A percentile compares a stretch with the other conserved stretches of the same genome.
Conservation (phyloP, 1,140 invertebrate species). For the Drosophila ambigua region DNA sequence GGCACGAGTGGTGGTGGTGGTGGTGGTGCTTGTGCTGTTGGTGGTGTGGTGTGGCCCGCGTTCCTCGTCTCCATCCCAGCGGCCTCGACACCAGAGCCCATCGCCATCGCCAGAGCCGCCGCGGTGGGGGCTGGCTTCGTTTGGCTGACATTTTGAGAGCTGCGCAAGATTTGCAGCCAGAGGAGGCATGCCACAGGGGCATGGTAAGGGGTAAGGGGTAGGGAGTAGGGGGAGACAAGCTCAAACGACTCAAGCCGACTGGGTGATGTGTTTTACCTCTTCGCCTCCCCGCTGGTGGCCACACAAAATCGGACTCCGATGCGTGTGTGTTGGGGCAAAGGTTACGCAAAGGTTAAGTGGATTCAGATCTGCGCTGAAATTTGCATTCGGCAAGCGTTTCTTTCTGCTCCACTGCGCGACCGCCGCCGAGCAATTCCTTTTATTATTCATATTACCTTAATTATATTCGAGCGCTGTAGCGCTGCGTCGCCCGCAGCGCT, state of each 20-base stretch:
- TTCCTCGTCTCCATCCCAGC: conserved; percentile 27
- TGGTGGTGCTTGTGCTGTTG: too few relatives aligned
- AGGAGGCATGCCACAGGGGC: conserved; percentile 23
- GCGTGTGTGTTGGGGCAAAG: conserved; percentile 36
- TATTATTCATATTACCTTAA: conserved; percentile 74
- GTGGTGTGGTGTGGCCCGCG: neutral
- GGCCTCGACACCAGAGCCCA: conserved; percentile 53
- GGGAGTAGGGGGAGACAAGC: conserved; percentile 31
- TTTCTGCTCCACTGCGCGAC: conserved; percentile 57
- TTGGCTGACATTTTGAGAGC: conserved; percentile 58
- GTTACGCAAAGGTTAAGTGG: conserved; percentile 61
- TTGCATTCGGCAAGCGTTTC: conserved; percentile 61
- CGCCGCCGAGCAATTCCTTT: conserved; percentile 54
- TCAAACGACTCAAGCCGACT: conserved; percentile 15
- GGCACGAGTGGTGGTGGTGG: conserved; percentile 4
- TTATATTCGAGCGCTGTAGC: conserved; percentile 38
- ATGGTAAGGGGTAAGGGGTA: neutral
- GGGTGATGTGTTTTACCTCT: conserved; percentile 29
- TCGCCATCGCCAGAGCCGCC: neutral
- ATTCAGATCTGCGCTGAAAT: conserved; percentile 37
- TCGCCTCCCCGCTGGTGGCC: conserved; percentile 38
- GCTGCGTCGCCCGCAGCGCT: conserved; percentile 55
- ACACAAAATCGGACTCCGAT: neutral
- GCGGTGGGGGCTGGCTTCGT: conserved; percentile 2
- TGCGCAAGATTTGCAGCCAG: conserved; percentile 42